Percentiles rank a stretch among this genome's conserved stretches.
These are phyloP conservation scores for Sturnira hondurensis DNA, from an alignment of 2,113 vertebrate genomes.

Conservation along the genomic window DNA sequence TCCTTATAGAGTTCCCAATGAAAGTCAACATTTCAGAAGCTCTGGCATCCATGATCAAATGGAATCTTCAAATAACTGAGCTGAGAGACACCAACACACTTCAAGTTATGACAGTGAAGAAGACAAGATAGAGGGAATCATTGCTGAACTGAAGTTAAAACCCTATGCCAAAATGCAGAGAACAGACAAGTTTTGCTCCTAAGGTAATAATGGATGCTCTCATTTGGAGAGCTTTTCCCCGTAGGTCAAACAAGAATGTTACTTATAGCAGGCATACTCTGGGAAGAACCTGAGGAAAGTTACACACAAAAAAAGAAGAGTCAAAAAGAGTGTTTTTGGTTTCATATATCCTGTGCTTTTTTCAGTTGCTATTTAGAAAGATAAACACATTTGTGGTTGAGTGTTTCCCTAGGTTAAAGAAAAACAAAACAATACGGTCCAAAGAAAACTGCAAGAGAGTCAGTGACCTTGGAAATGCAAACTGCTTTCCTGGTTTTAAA, in stretches of 20 bases:
- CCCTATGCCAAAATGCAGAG: background rate
- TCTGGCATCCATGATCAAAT: background rate
- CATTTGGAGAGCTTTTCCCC: background rate
- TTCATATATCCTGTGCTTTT: slow-evolving; percentile 58
- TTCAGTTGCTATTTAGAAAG: slow-evolving; percentile 66
- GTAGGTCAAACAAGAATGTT: background rate
- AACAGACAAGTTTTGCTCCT: background rate
- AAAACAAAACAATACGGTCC: slow-evolving; percentile 51
- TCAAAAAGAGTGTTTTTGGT: slow-evolving; percentile 32
- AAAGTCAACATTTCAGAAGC: slow-evolving; percentile 2
- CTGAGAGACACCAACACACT: background rate
- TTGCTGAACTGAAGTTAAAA: background rate
- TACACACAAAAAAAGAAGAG: background rate
- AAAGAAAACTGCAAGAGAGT: slow-evolving; percentile 43
- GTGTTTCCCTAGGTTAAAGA: slow-evolving; percentile 43
- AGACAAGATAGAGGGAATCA: background rate
- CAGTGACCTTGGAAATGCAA: slow-evolving; percentile 46
- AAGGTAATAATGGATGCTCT: background rate
- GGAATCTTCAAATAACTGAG: slow-evolving; percentile 13
- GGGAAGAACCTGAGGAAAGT: slow-evolving; percentile 25
- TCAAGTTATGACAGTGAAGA: background rate
- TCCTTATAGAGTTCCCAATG: background rate
- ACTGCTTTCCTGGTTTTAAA: slow-evolving; percentile 59
- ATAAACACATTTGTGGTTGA: slow-evolving; percentile 64
- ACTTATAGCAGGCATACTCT: background rate